These are phyloP conservation scores for Ictalurus furcatus DNA, from an alignment of 2,113 vertebrate species.

Conservation along the genomic window DNA sequence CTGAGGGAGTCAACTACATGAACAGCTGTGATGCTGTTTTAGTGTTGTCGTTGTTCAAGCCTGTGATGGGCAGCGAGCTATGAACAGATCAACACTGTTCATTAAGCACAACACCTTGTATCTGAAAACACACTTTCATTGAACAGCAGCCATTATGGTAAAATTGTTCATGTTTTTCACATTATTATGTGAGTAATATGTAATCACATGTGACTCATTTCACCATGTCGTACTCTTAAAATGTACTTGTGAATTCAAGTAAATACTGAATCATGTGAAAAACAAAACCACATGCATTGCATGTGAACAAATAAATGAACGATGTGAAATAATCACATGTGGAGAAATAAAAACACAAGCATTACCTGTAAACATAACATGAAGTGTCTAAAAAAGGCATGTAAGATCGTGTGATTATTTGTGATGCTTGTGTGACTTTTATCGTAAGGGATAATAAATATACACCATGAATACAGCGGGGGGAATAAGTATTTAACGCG, in stretches of 20 bases:
- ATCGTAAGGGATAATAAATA: not conserved
- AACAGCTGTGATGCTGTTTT: constrained; percentile 43
- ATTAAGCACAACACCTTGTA: constrained; percentile 16
- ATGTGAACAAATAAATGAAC: not conserved
- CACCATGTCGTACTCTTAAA: not conserved
- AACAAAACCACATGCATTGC: not conserved
- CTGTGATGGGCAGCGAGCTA: constrained; percentile 45
- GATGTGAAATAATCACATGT: not conserved
- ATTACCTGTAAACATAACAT: not conserved
- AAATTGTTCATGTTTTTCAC: not conserved
- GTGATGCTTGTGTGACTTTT: not conserved
- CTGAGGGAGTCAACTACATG: not conserved
- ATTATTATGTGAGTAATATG: not conserved
- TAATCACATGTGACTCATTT: not conserved
- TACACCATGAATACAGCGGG: not conserved
- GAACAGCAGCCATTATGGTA: not conserved
- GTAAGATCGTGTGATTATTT: not conserved
- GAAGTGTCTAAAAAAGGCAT: not conserved
- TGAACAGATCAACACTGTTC: constrained; percentile 28
- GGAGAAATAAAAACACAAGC: not conserved
- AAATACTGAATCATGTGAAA: not conserved
- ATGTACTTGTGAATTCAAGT: not conserved
- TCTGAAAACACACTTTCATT: not conserved
- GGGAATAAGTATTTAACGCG: too few relatives aligned
- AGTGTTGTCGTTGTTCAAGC: constrained; percentile 20